These are phyloP conservation scores for Drosophila takahashii DNA, from an alignment of 1,140 invertebrate species.

Conservation along the genomic window DNA sequence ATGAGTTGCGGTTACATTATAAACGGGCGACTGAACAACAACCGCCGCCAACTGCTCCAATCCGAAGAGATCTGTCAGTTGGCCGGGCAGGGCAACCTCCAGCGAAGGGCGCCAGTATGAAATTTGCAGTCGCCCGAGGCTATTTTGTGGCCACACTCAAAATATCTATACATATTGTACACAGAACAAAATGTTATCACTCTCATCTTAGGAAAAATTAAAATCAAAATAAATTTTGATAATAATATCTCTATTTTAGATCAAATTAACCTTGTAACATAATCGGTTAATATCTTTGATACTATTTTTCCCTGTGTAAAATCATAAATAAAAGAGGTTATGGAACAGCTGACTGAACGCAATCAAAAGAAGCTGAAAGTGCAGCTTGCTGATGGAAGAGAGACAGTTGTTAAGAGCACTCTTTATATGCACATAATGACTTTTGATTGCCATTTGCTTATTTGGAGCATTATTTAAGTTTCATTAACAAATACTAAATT, in stretches of 20 bases:
- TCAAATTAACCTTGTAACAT: too few relatives aligned
- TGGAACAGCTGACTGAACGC: constrained; percentile 31
- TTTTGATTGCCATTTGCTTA: constrained; percentile 77
- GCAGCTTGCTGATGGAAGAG: constrained; percentile 19
- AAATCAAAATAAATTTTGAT: too few relatives aligned
- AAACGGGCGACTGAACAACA: constrained; percentile 72
- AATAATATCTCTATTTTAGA: too few relatives aligned
- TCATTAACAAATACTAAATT: constrained; percentile 81
- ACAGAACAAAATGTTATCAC: not conserved
- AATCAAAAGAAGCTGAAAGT: constrained; percentile 13
- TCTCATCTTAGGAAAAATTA: too few relatives aligned
- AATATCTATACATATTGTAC: constrained; percentile 9
- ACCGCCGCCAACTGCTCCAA: constrained; percentile 34
- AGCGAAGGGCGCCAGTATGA: constrained; percentile 61
- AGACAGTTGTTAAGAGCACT: constrained; percentile 56
- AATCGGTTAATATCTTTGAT: too few relatives aligned
- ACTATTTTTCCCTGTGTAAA: constrained; percentile 1
- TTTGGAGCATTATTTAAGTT: constrained; percentile 79
- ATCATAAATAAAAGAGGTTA: constrained; percentile 11
- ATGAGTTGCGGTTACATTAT: constrained; percentile 73
- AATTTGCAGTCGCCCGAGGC: constrained; percentile 19
- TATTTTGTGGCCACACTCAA: constrained; percentile 32
- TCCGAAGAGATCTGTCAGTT: constrained; percentile 45
- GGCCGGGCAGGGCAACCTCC: constrained; percentile 41
- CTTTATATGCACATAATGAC: constrained; percentile 74